Evolutionary conservation across 2,113 vertebrate species (phyloP).

Genomic region (Sylvicapra grimmia): DNA sequence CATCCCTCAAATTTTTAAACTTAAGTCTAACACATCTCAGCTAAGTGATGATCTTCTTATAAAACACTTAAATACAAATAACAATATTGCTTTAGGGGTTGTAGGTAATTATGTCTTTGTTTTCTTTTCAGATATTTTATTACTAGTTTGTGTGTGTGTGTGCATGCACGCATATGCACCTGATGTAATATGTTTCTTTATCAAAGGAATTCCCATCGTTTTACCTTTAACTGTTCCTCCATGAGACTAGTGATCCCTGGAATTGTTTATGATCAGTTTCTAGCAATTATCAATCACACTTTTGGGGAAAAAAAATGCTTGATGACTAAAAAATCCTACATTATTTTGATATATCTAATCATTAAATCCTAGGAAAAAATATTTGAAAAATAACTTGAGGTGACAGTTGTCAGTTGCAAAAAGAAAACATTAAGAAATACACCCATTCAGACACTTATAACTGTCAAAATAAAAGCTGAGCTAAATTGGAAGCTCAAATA

Average conservation of each 20-base stretch:
- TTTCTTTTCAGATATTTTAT: not conserved
- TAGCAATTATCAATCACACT: not conserved
- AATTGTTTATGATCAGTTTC: not conserved
- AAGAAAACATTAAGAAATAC: not conserved
- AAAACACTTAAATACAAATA: not conserved
- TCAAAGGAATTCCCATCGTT: not conserved
- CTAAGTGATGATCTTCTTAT: not conserved
- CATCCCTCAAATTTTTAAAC: not conserved
- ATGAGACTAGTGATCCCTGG: not conserved
- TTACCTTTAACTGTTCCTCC: not conserved
- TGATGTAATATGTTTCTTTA: not conserved
- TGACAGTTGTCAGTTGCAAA: not conserved
- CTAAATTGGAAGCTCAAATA: not conserved
- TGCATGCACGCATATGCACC: rapidly evolving
- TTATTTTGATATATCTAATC: not conserved
- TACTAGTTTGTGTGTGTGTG: not conserved
- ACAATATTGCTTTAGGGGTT: not conserved
- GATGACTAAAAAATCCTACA: not conserved
- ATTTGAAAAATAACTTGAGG: not conserved
- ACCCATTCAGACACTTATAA: not conserved
- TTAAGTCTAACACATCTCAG: not conserved
- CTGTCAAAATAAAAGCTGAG: not conserved
- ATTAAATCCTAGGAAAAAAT: not conserved
- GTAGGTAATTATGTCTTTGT: not conserved
- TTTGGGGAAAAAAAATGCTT: not conserved